phyloP scores from a whole-genome alignment of 2,797 vertebrate species.

The Tadarida brasiliensis region DNA sequence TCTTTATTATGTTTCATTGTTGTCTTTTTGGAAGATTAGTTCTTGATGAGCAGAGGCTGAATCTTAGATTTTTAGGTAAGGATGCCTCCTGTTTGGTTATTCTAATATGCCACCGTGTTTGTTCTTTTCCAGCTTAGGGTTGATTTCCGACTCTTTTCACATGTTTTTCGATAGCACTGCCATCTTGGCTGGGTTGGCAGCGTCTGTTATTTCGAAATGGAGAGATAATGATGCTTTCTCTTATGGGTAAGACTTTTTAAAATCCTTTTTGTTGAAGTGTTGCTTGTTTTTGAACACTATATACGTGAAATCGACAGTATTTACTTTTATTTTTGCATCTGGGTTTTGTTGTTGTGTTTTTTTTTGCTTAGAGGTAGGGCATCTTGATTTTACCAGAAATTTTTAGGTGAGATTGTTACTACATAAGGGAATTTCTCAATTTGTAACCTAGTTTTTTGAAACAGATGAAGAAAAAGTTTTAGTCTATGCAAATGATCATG shows the following conservation, averaged over 20 bases:
- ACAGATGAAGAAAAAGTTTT: not conserved
- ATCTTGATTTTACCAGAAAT: slow-evolving; percentile 3
- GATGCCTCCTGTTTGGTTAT: not conserved
- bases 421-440: not conserved
- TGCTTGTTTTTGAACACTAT: not conserved
- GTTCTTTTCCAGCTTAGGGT: slow-evolving; percentile 93
- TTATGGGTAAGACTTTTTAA: slow-evolving; percentile 93
- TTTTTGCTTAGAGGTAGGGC: not conserved
- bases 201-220: slow-evolving; percentile 98
- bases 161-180: slow-evolving; percentile 99
- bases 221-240: slow-evolving; percentile 98
- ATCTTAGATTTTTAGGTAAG: not conserved
- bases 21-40: not conserved
- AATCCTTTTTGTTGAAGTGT: slow-evolving; percentile 54
- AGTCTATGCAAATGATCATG: not conserved
- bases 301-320: not conserved
- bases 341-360: not conserved
- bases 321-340: not conserved
- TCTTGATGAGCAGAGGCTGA: not conserved
- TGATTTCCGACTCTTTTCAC: slow-evolving; percentile 99
- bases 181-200: slow-evolving; percentile 96
- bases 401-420: slow-evolving; percentile 19
- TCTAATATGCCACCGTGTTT: slow-evolving; percentile 65
- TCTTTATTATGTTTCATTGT: not conserved
- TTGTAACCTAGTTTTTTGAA: not conserved